Conservation (phyloP, 2,888 invertebrate species). For the Dryocosmus kuriphilus region DNA sequence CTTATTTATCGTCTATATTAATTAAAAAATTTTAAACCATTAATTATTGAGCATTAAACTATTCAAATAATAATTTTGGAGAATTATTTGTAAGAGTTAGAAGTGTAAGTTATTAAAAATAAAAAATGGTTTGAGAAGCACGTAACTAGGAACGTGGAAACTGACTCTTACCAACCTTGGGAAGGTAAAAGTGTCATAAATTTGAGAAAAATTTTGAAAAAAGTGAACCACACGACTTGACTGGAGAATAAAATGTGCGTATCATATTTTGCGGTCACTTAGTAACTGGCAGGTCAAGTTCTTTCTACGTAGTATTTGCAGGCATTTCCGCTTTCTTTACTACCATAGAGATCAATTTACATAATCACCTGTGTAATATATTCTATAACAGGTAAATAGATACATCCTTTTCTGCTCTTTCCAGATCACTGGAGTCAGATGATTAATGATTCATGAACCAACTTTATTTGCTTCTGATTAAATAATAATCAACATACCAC, state of each 20-base stretch:
- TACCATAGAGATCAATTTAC: constrained; percentile 10
- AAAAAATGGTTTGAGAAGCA: neutral
- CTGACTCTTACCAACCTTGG: neutral
- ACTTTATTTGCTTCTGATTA: neutral
- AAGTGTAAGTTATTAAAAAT: neutral
- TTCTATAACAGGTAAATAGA: neutral
- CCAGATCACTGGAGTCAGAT: neutral
- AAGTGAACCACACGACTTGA: neutral
- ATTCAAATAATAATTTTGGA: too few species aligned
- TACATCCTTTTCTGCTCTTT: neutral
- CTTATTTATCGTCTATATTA: too few species aligned
- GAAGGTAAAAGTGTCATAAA: neutral
- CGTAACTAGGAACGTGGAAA: neutral
- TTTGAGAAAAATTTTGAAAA: constrained; percentile 7
- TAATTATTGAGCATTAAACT: too few species aligned
- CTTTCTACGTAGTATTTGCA: neutral
- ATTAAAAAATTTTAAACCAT: too few species aligned
- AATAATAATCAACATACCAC: neutral
- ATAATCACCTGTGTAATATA: neutral
- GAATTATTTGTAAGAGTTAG: too few species aligned
- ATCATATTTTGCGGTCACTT: constrained; percentile 22
- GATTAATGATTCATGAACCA: neutral
- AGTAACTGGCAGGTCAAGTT: constrained; percentile 22
- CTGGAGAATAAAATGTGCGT: constrained; percentile 11
- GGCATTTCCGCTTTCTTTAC: constrained; percentile 15